These are phyloP conservation scores for Prorops nasuta DNA, from an alignment of 1,140 invertebrate species.

Conservation along the genomic window DNA sequence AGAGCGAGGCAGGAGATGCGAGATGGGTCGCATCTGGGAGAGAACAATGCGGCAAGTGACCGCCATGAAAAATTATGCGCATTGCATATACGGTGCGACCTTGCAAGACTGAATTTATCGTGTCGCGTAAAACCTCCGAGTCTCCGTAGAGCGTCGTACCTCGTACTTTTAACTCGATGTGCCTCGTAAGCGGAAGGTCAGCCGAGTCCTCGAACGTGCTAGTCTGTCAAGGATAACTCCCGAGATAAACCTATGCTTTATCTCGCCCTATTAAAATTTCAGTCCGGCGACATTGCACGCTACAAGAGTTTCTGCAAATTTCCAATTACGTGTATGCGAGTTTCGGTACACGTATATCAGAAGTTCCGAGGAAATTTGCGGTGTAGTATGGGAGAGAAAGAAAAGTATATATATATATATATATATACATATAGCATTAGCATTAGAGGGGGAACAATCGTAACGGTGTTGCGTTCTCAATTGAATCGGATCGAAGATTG, in stretches of 20 bases:
- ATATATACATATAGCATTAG: no score
- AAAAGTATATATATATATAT: no score
- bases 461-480: slow-evolving; percentile 17
- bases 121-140: slow-evolving; percentile 29
- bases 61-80: slow-evolving; percentile 23
- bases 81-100: slow-evolving; percentile 28
- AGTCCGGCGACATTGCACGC: no score
- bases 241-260: no score
- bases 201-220: slow-evolving; percentile 21
- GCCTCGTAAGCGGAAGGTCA: slow-evolving; percentile 18
- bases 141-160: no score
- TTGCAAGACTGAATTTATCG: slow-evolving; percentile 43
- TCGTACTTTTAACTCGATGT: slow-evolving; percentile 6
- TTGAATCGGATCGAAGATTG: slow-evolving; percentile 12
- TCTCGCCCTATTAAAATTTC: no score
- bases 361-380: no score
- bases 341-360: no score
- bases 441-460: slow-evolving; percentile 23
- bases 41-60: background rate
- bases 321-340: no score
- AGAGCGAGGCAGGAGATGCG: background rate
- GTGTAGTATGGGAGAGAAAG: slow-evolving; percentile 6
- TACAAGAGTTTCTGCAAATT: no score
- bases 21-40: background rate
- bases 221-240: slow-evolving; percentile 35